Evolutionary conservation across 2,113 vertebrate genomes (phyloP), one percentile per base, ranked within the genome.

Genomic region (Pleuronectes platessa): DNA sequence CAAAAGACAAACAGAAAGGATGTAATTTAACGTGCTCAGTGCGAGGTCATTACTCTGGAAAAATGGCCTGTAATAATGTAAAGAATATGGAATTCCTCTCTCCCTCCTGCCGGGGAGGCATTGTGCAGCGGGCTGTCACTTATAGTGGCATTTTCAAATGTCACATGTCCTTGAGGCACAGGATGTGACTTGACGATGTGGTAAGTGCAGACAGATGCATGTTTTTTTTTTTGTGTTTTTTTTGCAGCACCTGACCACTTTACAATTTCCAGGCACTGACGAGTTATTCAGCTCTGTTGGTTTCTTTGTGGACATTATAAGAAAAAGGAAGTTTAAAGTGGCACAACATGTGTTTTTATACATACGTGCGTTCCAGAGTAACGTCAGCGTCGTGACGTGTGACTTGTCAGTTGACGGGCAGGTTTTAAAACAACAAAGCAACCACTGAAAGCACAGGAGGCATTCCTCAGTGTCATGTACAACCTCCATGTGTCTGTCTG

Each of bases 141-240:
- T 87, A 80, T 68, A 75, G 59, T 86, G 85, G 61, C 78, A 87
- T 92, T 92, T 90, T 61, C 63, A 92, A 89, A 91, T 90, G 85
- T 87, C 85, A 91, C 74, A 85, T 85, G 78, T 90, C 72, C 78
- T 81, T n/a, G 5, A 88, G 83, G 82, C 77, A 87, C 85, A 83
- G 85, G 89, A 82, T 87, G 73, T 90, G 85, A 84, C 78, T 68
- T 80, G 76, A 83, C 58, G 76, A 15, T 71, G 74, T 86, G 78
- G 70, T 86, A 66, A 74, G 60, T 83, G 78, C 67, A 73, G 54
- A 27, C 75, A 85, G 81, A 86, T 70, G 72, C 72, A 45, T 21
- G 12, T 56, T 21, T 78, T 79, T 78, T 70, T 80, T 67, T 3
- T 47, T 27, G 26, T 21, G 0, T 24, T 55, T 11, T 78, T 79